Evolutionary conservation across 2,113 vertebrate species (phyloP).

Genomic region (Oreochromis niloticus): DNA sequence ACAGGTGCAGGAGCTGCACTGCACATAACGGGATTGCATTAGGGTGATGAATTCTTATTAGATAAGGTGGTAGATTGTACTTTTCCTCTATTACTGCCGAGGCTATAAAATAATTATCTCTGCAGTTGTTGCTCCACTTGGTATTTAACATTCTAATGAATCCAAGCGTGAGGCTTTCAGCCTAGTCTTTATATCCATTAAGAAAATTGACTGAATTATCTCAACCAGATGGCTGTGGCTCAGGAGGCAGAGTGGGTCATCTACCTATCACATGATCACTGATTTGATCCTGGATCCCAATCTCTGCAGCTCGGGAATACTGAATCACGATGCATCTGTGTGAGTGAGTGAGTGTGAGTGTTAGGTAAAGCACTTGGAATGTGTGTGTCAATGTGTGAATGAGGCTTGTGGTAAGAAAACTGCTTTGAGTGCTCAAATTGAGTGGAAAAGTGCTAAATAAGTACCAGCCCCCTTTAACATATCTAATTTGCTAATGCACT

Average conservation of each 20-base stretch:
- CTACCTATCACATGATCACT: not conserved
- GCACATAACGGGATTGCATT: not conserved
- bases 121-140: not conserved
- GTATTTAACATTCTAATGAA: not conserved
- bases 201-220: not conserved
- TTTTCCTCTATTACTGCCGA: not conserved
- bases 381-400: not conserved
- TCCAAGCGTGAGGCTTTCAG: not conserved
- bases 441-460: not conserved
- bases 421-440: not conserved
- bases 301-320: not conserved
- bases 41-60: not conserved
- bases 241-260: not conserved
- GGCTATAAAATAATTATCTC: not conserved
- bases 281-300: not conserved
- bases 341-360: not conserved
- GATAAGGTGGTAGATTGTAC: not conserved
- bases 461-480: fast-evolving
- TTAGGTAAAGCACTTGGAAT: not conserved
- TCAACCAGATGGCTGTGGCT: not conserved
- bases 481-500: not conserved
- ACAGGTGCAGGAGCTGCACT: not conserved
- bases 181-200: not conserved
- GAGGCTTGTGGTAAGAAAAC: not conserved
- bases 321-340: not conserved